Base-by-base conservation (phyloP, 2,797 vertebrate genomes). In the Catharus ustulatus region DNA sequence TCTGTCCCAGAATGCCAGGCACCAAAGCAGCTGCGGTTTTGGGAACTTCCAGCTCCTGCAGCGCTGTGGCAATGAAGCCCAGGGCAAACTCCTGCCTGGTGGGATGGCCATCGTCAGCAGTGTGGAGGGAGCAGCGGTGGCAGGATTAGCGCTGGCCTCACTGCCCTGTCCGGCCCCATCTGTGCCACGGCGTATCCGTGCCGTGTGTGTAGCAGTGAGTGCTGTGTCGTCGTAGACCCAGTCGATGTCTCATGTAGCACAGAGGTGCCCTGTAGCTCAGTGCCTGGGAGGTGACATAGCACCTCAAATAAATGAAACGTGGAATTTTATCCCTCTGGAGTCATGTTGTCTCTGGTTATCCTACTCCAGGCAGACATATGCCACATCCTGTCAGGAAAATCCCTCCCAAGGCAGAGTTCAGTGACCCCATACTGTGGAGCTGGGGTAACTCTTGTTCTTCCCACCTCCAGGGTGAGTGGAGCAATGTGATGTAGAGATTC, bases 281-380 rank as follows among this genome's bases (percentile, higher is more conserved):
- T 98, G 98, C 98, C 98, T 98, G 98, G 98, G 98, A 98, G 98
- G 98, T 98, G 98, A 98, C 38, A 89, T 98, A 97, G 98, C 98
- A 98, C 97, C 96, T 97, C 58, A 2, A 93, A 95, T 96, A 96
- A 97, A 97, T 62, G 34, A 94, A 94, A 94, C 46, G 0, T 96
- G 91, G 86, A 87, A 61, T 96, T 97, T 92, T 95, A 96, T 42
- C 43, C 27, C 1, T 2, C 48, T 36, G 66, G 55, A 69, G 22
- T 86, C 1, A 0, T 38, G 89, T 91, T 0, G 0, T 94, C 38
- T 75, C 49, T 90, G 55, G 16, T 75, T 93, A 67, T 84, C 34
- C 42, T 82, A 20, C 68, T 89, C 22, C 2, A 2, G n/a, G 34
- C 32, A 71, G 64, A n/a, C 26, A 38, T 4, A 12, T 83, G 57